Base-by-base conservation (phyloP, 2,888 invertebrate genomes). In the Amblyteles armatorius region DNA sequence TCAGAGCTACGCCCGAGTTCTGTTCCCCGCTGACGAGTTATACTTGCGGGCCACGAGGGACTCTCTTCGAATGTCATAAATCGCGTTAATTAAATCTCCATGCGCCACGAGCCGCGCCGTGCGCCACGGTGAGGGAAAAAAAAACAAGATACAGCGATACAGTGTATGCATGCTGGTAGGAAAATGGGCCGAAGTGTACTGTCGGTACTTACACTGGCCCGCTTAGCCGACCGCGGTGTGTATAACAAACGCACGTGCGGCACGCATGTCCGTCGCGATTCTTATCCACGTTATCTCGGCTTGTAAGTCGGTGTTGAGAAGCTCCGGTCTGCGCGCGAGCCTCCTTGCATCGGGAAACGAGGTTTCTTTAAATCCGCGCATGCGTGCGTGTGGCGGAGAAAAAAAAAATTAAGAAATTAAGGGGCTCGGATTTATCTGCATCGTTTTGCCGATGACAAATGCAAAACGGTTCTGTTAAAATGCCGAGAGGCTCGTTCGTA, bases 201-300 rank as follows among this genome's bases (percentile, higher is more conserved):
- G 48, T 50, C 60, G 52, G 65, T 77, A 33, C 26, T 60, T 29
- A 26, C 68, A 65, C 68, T 82, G 67, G 79, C 72, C 40, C 67
- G 77, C 73, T 68, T 73, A 79, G 73, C 79, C 72, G 40, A 29
- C 57, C 33, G 19, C 48, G n/a, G 40, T 40, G 52, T 73, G 67
- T 67, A 88, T 91, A 91, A 91, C 90, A 92, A 93, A 93, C 91
- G 92, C 89, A 90, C 90, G 88, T 87, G 90, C 83, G 87, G 89
- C 93, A 93, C 93, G 93, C 93, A 92, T 89, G 88, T 87, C 77
- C 79, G 87, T 82, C 76, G 36, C 88, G 92, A 92, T 93, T 89
- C 88, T 92, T 93, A 92, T 93, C 93, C 87, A 86, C 72, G 89
- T 92, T 92, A 92, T 93, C 92, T 85, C 86, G 40, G 84, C 89